Evolutionary conservation across 1,140 invertebrate species (phyloP), one percentile per base, ranked within the genome.

Genomic region (Drosophila eugracilis): DNA sequence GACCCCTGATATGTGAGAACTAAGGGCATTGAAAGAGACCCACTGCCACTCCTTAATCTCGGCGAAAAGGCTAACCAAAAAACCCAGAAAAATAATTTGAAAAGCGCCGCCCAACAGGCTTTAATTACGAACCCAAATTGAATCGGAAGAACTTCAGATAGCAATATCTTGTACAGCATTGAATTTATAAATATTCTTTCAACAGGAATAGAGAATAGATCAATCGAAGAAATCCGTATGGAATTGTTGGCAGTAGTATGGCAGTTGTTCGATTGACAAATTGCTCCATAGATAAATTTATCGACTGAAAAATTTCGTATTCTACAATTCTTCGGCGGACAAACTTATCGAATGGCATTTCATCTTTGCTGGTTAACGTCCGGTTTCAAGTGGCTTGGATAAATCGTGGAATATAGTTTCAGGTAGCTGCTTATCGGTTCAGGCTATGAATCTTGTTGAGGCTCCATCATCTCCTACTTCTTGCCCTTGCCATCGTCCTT

Each of bases 271-370:
- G 24, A 41, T 41, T 53, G 32, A 30, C 22, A 60, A 62, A 63
- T 45, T 60, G 41, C 60, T 65, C 57, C 1, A 37, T 37, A 21
- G 55, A 60, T 45, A 34, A 63, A 62, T 65, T 47, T 48, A 65
- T 62, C 57, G 19, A 47, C 47, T 49, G 19, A 21, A 22, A 14
- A 39, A 24, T 62, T 54, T 26, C 6, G 10, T 12, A 5, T 10
- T 10, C 6, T 12, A 15, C 1, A 17, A n/a, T 67, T 34, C 21
- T 42, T 41, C 34, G 26, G 28, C 48, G 32, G 42, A 30, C 19
- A 30, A 39, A 49, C 37, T 49, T 48, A 30, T 62, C 30, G 14
- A 59, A 36, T 14, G 37, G 55, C 26, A 32, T 60, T 60, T 22
- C 17, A 5, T 12, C 14, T 17, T 58, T 9, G 10, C 14, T 17